Evolutionary conservation across 2,888 invertebrate species (phyloP).

Genomic region (Drosophila conformis): DNA sequence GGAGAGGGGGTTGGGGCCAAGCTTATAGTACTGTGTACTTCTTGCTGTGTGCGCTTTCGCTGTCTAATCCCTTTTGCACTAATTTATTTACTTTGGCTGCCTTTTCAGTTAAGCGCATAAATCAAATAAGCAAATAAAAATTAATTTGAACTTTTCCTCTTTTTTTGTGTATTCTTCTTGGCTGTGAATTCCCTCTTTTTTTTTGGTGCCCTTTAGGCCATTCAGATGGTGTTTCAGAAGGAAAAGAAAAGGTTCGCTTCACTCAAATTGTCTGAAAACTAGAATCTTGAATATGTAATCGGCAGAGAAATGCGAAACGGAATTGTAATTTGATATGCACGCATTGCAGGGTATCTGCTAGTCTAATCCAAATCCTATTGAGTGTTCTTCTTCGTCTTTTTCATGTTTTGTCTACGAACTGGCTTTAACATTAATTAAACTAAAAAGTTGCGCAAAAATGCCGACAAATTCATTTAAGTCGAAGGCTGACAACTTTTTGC

Average conservation of each 20-base stretch:
- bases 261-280: background rate
- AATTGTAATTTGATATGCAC: background rate
- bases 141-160: conserved; percentile 56
- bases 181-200: background rate
- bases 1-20: background rate
- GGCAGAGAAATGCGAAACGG: background rate
- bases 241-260: background rate
- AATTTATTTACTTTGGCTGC: conserved; percentile 67
- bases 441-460: conserved; percentile 63
- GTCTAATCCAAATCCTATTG: background rate
- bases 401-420: conserved; percentile 21
- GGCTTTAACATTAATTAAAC: conserved; percentile 72
- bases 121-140: conserved; percentile 71
- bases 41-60: conserved; percentile 22
- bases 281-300: background rate
- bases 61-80: conserved; percentile 69
- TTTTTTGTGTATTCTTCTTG: conserved; percentile 7
- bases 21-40: conserved; percentile 14
- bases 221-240: background rate
- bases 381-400: background rate
- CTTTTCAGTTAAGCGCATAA: conserved; percentile 59
- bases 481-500: conserved; percentile 41
- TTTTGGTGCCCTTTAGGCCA: background rate
- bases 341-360: background rate
- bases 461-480: conserved; percentile 68